A percentile compares a stretch with the other conserved stretches of the same genome.
phyloP scores from a whole-genome alignment of 2,888 invertebrate genomes.

The Homarus gammarus region DNA sequence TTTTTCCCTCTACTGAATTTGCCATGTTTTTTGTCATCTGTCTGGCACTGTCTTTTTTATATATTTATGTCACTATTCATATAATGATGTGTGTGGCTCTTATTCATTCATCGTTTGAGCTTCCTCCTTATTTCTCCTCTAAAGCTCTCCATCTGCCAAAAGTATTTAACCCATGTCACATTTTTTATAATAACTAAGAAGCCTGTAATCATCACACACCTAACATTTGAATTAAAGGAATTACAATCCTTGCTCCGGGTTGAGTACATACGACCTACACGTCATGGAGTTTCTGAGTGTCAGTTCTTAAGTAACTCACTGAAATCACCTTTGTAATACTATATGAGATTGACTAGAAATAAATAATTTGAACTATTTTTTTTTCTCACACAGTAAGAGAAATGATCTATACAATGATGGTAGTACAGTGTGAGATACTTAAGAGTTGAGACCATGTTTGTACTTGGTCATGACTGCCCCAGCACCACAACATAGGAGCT shows the following conservation, averaged over 20 bases:
- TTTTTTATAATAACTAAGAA: background rate
- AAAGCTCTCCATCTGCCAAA: constrained; percentile 8
- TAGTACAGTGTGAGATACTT: constrained; percentile 10
- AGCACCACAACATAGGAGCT: constrained; percentile 35
- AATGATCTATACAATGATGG: background rate
- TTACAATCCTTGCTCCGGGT: background rate
- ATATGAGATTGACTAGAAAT: background rate
- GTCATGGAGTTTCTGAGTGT: constrained; percentile 19
- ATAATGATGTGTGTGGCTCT: background rate
- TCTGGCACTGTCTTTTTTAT: background rate
- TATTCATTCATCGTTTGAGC: background rate
- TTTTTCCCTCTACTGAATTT: background rate
- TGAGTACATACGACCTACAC: constrained; percentile 22
- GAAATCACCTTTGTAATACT: background rate
- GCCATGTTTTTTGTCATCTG: background rate
- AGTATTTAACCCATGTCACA: constrained; percentile 17
- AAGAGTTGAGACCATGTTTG: constrained; percentile 36
- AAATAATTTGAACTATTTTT: background rate
- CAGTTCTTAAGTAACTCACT: constrained; percentile 24
- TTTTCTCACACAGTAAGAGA: constrained; percentile 10
- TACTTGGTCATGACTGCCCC: constrained; percentile 36
- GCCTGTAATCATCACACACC: constrained; percentile 18
- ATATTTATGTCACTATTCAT: background rate
- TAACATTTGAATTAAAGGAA: constrained; percentile 4
- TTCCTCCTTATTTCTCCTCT: background rate